These are phyloP conservation scores for Urocyon cinereoargenteus DNA, from an alignment of 2,797 vertebrate genomes.

Conservation along the genomic window DNA sequence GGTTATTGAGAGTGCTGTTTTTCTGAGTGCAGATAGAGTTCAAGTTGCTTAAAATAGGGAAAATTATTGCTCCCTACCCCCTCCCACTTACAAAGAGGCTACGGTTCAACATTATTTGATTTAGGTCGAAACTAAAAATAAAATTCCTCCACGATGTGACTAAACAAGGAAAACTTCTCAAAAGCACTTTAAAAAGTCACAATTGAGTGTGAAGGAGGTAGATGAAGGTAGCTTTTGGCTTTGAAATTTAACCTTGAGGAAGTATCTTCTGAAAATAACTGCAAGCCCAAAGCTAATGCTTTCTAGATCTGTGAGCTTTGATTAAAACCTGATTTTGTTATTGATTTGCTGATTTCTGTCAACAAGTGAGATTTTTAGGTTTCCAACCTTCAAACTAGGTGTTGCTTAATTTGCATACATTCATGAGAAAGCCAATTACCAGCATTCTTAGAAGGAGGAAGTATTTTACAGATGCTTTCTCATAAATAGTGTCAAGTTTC, in stretches of 20 bases:
- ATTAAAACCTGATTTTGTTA: neutral
- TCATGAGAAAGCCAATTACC: neutral
- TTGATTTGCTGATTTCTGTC: neutral
- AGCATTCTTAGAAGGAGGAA: neutral
- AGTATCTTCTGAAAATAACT: slow-evolving; percentile 54
- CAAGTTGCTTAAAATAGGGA: slow-evolving; percentile 80
- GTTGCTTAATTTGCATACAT: neutral
- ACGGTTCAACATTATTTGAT: slow-evolving; percentile 75
- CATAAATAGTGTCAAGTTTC: neutral
- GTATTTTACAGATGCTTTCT: neutral
- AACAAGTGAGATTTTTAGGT: neutral
- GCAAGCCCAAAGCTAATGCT: neutral
- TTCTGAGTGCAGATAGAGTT: slow-evolving; percentile 72
- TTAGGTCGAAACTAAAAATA: slow-evolving; percentile 81
- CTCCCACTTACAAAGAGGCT: slow-evolving; percentile 34
- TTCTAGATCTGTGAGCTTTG: neutral
- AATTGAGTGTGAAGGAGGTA: neutral
- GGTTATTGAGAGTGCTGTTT: slow-evolving; percentile 69
- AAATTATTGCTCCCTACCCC: slow-evolving; percentile 59
- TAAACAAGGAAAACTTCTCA: slow-evolving; percentile 79
- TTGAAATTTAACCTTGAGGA: slow-evolving; percentile 20
- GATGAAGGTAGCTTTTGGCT: slow-evolving; percentile 38
- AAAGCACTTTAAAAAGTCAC: slow-evolving; percentile 10
- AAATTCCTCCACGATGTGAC: slow-evolving; percentile 67
- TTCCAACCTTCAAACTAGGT: neutral